These are phyloP conservation scores for Istiophorus platypterus DNA, from an alignment of 2,113 vertebrate species.

Conservation along the genomic window DNA sequence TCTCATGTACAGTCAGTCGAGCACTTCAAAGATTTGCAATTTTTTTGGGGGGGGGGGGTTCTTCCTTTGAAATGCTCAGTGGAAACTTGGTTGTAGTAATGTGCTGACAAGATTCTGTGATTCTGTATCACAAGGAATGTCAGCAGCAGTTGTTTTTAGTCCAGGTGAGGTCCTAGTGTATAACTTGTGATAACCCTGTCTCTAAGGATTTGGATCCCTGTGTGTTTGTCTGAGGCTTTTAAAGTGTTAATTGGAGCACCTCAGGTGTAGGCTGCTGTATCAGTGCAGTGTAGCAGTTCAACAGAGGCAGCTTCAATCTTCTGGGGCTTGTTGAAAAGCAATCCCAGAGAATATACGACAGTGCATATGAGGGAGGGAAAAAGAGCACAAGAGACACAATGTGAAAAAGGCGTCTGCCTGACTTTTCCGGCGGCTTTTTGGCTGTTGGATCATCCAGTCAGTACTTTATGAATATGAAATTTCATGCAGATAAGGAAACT, in stretches of 20 bases:
- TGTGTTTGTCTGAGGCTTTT: constrained; percentile 62
- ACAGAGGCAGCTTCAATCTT: constrained; percentile 36
- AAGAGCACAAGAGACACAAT: not conserved
- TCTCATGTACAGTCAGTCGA: constrained; percentile 1
- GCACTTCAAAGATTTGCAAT: not conserved
- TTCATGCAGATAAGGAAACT: not conserved
- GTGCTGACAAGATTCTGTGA: constrained; percentile 13
- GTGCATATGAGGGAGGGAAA: not conserved
- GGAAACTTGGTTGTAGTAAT: constrained; percentile 2
- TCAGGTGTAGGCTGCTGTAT: constrained; percentile 53
- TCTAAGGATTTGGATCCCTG: not conserved
- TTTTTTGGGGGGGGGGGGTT: not conserved
- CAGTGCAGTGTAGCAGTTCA: constrained; percentile 34
- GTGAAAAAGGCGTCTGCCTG: not conserved
- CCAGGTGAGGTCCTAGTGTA: not conserved
- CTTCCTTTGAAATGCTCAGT: not conserved
- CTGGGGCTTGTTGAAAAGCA: constrained; percentile 29
- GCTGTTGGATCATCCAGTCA: not conserved
- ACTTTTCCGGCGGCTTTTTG: not conserved
- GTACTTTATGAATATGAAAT: not conserved
- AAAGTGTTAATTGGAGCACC: constrained; percentile 72
- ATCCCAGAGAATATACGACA: constrained; percentile 4
- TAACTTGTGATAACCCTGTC: constrained; percentile 48
- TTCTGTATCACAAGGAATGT: constrained; percentile 39
- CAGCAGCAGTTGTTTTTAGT: constrained; percentile 47